Base-by-base conservation (phyloP, 2,113 vertebrate species). In the Plectropomus leopardus region DNA sequence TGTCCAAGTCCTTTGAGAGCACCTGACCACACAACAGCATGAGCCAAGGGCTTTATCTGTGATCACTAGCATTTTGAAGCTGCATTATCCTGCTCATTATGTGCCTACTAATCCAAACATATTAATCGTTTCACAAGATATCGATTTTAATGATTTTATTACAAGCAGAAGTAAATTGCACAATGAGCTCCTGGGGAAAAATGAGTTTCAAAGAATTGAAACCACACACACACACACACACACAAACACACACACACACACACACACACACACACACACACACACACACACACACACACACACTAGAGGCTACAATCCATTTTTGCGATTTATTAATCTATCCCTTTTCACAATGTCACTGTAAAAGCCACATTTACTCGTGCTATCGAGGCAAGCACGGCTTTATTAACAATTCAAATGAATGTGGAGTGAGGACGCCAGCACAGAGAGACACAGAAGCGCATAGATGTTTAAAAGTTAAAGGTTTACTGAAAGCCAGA, bases 111-210 rank as follows among this genome's bases (percentile, higher is more conserved):
- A 87, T 85, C 36, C 77, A 84, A 82, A 78, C 66, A 69, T 68
- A 64, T 72, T 80, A 53, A 84, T 86, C 73, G 55, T 68, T 84
- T 57, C 44, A 50, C 58, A 64, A 69, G 57, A 80, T 73, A 72
- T 50, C 2, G 4, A 61, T 85, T 80, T 82, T 74, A 78, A 77
- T 72, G 68, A 76, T 75, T 85, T 60, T 58, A 80, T 80, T 78
- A 80, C 40, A 69, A 61, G 53, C 72, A 65, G 34, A 42, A 75
- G 23, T 73, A 71, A 74, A 79, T 76, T 61, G 36, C 1, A 5
- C 8, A 10, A 8, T 9, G 7, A 70, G 77, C 51, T 65, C 50
- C 23, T 60, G 67, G 72, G 23, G 36, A 54, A 76, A 67, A n/a
- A 23, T 5, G 66, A 68, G 34, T 47, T 71, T 63, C 6, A 32